Conservation (phyloP, 2,113 vertebrate species). For the Rhynchopsitta pachyrhyncha region DNA sequence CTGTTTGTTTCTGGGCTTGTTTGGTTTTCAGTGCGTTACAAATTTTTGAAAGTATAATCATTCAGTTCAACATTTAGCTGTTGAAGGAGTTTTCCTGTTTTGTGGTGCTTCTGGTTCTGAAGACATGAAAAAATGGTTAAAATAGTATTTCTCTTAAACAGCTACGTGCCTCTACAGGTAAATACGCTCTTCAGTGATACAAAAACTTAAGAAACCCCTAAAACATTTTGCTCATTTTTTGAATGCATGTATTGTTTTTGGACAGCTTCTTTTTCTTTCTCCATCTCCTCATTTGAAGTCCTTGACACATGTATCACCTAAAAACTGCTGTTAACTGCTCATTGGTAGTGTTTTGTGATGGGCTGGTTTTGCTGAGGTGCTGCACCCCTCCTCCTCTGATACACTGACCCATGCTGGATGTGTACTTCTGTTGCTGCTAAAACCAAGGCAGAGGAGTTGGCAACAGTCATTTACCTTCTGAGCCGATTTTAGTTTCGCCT, state of each 20-base stretch:
- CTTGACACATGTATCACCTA: neutral
- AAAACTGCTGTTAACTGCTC: neutral
- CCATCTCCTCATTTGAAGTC: neutral
- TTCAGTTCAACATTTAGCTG: neutral
- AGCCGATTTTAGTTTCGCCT: neutral
- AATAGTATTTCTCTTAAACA: neutral
- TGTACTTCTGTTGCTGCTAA: neutral
- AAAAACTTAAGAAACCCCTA: neutral
- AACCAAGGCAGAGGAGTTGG: neutral
- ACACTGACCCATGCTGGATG: neutral
- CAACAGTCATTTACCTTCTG: neutral
- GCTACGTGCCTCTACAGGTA: neutral
- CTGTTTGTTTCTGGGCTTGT: neutral
- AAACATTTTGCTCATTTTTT: neutral
- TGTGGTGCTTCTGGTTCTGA: neutral
- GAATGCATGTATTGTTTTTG: neutral
- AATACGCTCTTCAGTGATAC: accelerated
- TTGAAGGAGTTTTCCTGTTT: neutral
- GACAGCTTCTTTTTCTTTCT: neutral
- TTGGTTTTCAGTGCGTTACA: neutral
- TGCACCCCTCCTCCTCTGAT: neutral
- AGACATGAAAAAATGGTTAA: neutral
- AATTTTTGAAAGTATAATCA: neutral
- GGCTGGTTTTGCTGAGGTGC: neutral
- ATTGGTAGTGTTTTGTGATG: accelerated